Evolutionary conservation across 1,140 invertebrate genomes (phyloP).

Genomic region (Hyposmocoma kahamanoa): DNA sequence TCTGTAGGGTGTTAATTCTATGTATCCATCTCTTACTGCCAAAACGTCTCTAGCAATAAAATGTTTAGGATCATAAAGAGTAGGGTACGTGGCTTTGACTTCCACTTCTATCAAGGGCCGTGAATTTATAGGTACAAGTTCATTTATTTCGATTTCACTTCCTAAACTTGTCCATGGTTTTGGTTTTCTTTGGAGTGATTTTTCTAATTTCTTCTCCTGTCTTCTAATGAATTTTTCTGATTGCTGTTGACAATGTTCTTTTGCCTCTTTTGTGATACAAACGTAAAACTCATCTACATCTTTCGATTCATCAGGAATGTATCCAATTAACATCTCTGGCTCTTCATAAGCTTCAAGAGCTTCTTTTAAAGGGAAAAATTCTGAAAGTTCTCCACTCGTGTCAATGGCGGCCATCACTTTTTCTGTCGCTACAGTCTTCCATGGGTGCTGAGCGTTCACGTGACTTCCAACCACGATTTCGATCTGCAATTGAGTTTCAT

Average conservation of each 20-base stretch:
- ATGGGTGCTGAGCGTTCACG: conserved; percentile 82
- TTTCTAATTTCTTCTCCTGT: conserved; percentile 76
- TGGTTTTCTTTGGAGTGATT: conserved; percentile 76
- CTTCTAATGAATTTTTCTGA: conserved; percentile 61
- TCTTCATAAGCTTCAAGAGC: conserved; percentile 73
- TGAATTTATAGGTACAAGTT: conserved; percentile 66
- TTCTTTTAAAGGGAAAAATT: conserved; percentile 73
- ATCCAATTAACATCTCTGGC: conserved; percentile 76
- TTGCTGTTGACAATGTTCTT: conserved; percentile 75
- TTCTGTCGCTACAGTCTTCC: conserved; percentile 78
- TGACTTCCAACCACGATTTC: conserved; percentile 72
- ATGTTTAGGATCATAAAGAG: conserved; percentile 59
- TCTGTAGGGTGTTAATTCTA: conserved; percentile 75
- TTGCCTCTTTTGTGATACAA: conserved; percentile 77
- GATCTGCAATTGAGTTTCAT: conserved; percentile 67
- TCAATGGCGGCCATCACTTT: conserved; percentile 76
- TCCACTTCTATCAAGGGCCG: conserved; percentile 78
- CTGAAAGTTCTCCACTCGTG: conserved; percentile 67
- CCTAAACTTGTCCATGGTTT: conserved; percentile 77
- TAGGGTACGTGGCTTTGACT: conserved; percentile 77
- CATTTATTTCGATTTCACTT: conserved; percentile 78
- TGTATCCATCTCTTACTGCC: conserved; percentile 78
- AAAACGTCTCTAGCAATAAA: conserved; percentile 70
- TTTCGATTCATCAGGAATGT: conserved; percentile 77
- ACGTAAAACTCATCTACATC: conserved; percentile 80